phyloP scores from a whole-genome alignment of 1,140 invertebrate genomes.

The Hylaeus volcanicus region DNA sequence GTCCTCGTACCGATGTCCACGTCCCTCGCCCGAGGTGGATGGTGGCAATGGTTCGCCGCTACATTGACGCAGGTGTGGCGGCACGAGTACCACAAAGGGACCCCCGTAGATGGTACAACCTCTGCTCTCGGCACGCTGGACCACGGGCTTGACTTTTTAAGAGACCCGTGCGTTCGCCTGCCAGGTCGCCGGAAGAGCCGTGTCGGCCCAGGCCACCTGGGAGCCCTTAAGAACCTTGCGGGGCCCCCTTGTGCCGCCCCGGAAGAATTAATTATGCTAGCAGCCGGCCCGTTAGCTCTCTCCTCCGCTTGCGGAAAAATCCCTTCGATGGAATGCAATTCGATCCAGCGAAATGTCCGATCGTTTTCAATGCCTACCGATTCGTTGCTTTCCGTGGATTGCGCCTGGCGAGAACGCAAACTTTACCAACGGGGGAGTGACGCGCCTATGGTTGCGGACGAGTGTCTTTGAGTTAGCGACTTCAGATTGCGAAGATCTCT shows the following conservation, averaged over 20 bases:
- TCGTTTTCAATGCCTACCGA: constrained; percentile 15
- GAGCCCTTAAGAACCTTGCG: constrained; percentile 30
- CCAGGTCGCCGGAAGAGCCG: constrained; percentile 43
- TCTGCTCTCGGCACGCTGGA: constrained; percentile 30
- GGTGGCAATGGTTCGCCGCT: constrained; percentile 41
- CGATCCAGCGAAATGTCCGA: constrained; percentile 39
- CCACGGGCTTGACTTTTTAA: constrained; percentile 16
- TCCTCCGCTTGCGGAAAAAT: constrained; percentile 8
- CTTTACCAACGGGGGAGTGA: background rate
- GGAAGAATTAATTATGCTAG: constrained; percentile 51
- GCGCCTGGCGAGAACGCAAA: background rate
- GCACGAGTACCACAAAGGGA: constrained; percentile 63
- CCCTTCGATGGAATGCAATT: constrained; percentile 30
- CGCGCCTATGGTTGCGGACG: background rate
- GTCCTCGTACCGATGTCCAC: constrained; percentile 44
- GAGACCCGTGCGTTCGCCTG: constrained; percentile 8
- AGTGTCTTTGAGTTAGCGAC: constrained; percentile 12
- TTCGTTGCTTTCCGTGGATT: constrained; percentile 13
- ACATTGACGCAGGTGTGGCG: constrained; percentile 68
- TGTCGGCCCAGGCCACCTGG: constrained; percentile 44
- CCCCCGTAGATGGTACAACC: constrained; percentile 65
- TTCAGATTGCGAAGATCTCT: background rate
- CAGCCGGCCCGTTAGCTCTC: constrained; percentile 27
- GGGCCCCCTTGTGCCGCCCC: constrained; percentile 9
- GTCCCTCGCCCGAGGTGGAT: constrained; percentile 25